Evolutionary conservation across 2,113 vertebrate species (phyloP).

Genomic region (Sarotherodon lohbergeri): DNA sequence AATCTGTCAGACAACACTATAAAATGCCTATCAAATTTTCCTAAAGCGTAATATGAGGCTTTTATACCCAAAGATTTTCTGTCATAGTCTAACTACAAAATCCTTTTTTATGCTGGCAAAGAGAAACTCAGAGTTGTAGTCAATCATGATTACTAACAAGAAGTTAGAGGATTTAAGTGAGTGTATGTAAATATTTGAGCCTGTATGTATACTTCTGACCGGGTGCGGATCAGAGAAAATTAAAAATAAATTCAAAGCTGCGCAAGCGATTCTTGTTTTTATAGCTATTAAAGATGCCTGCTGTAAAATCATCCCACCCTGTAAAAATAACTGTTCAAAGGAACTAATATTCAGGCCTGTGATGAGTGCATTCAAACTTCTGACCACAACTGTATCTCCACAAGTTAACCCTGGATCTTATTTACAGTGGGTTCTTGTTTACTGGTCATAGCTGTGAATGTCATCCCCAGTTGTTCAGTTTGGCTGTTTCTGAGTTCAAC

Average conservation of each 20-base stretch:
- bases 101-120: background rate
- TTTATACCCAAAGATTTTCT: background rate
- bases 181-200: background rate
- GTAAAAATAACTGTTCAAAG: background rate
- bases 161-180: background rate
- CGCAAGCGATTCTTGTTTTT: background rate
- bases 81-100: background rate
- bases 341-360: background rate
- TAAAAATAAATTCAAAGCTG: background rate
- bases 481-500: background rate
- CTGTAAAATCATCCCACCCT: background rate
- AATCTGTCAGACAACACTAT: background rate
- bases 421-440: background rate
- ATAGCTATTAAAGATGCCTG: background rate
- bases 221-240: background rate
- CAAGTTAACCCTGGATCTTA: background rate
- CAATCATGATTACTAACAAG: background rate
- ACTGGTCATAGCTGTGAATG: background rate
- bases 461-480: background rate
- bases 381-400: background rate
- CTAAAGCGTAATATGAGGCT: background rate
- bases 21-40: background rate
- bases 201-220: background rate
- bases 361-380: background rate
- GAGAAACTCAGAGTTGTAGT: background rate